Percentiles rank a stretch among this genome's conserved stretches.
Conservation (phyloP, 2,888 invertebrate species). For the Megamerina dolium region DNA sequence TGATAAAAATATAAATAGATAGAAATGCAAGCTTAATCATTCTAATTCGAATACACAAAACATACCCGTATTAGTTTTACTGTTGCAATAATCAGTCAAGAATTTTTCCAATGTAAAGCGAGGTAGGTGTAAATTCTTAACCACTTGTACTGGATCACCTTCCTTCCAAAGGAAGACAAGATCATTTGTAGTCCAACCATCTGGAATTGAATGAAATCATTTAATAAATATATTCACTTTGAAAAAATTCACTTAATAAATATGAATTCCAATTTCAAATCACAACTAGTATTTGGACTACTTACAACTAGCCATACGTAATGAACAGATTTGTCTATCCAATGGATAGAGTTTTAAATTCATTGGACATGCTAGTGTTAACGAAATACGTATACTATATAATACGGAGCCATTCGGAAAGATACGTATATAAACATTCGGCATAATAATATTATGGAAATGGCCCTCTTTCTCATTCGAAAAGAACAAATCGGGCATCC, state of each 20-base stretch:
- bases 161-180: constrained; percentile 95
- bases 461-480: constrained; percentile 97
- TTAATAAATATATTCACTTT: background rate
- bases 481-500: constrained; percentile 99
- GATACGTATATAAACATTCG: constrained; percentile 94
- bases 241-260: background rate
- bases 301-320: constrained; percentile 97
- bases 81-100: constrained; percentile 92
- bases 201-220: constrained; percentile 55
- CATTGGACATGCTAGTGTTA: constrained; percentile 96
- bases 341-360: constrained; percentile 93
- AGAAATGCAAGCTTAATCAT: too few species aligned
- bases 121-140: constrained; percentile 87
- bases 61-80: constrained; percentile 92
- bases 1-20: too few species aligned
- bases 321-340: constrained; percentile 90
- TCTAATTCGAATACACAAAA: too few species aligned
- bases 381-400: constrained; percentile 94
- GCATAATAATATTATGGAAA: constrained; percentile 96
- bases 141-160: constrained; percentile 91
- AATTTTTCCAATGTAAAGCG: constrained; percentile 92
- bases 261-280: background rate
- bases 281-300: constrained; percentile 34
- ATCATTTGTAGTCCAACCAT: constrained; percentile 96
- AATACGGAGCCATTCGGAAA: constrained; percentile 91